A percentile compares a stretch with the other conserved stretches of the same genome.
Evolutionary conservation across 1,140 invertebrate genomes (phyloP).

Genomic region (Piezodorus guildinii): DNA sequence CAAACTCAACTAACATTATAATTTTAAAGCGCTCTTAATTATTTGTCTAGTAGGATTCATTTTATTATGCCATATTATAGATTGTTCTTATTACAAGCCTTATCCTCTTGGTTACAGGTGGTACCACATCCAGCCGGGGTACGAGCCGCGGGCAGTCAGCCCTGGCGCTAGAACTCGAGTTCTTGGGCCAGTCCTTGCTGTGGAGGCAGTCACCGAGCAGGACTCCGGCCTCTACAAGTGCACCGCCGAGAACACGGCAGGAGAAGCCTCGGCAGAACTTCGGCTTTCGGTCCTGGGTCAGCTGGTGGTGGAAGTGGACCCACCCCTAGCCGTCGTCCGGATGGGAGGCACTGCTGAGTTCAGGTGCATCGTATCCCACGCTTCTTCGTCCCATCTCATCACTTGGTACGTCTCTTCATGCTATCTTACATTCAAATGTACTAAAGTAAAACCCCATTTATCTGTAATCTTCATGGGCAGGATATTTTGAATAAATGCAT

Average conservation of each 20-base stretch:
- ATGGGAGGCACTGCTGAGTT: slow-evolving; percentile 65
- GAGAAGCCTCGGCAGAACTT: slow-evolving; percentile 54
- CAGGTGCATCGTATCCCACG: slow-evolving; percentile 45
- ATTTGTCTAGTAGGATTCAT: no score
- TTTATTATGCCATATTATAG: no score
- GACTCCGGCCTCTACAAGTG: slow-evolving; percentile 60
- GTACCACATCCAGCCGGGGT: slow-evolving; percentile 45
- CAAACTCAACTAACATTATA: no score
- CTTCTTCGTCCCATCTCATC: slow-evolving; percentile 28
- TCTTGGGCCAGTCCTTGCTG: slow-evolving; percentile 53
- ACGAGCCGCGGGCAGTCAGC: slow-evolving; percentile 47
- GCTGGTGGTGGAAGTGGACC: slow-evolving; percentile 36
- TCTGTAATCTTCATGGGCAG: no score
- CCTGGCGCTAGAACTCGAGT: slow-evolving; percentile 51
- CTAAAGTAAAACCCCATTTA: no score
- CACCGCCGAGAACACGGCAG: slow-evolving; percentile 50
- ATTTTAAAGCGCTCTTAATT: no score
- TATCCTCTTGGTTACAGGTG: slow-evolving; percentile 46
- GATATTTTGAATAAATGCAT: no score
- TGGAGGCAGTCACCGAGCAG: slow-evolving; percentile 56
- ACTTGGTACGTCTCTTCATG: slow-evolving; percentile 37
- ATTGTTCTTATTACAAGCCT: no score
- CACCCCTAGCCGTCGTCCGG: slow-evolving; percentile 41
- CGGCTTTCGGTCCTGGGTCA: slow-evolving; percentile 53
- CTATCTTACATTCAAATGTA: no score